Base-by-base conservation (phyloP, 2,888 invertebrate genomes). In the Eupithecia pulchellata region DNA sequence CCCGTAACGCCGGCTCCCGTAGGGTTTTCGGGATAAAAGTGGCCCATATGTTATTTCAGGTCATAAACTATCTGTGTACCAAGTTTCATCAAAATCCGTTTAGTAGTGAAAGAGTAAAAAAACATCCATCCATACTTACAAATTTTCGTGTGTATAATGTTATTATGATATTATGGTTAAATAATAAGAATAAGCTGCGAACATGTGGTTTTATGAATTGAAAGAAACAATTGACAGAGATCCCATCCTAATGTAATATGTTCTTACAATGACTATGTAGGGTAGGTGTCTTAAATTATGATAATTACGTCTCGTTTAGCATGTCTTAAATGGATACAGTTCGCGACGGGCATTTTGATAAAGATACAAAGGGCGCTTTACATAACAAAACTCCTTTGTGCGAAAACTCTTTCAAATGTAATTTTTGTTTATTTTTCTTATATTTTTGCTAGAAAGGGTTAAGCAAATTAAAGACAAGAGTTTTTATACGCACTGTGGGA, bases 391-490 rank as follows among this genome's bases (percentile, higher is more conserved):
- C 64, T 39, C 63, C 57, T 68, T 68, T 68, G 68, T 72, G 58
- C 57, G 9, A 68, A 72, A 66, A 55, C 69, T 67, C 66, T 67
- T 68, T n/a, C 36, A 55, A 75, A 70, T 71, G 64, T 74, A 68
- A 72, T 73, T 73, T 57, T 65, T 73, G 71, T 69, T 39, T 66
- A 65, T 72, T 69, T 69, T 36, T 60, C 52, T 65, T 64, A 68
- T 69, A 71, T 72, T 60, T 73, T 73, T 73, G 69, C 30, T 69
- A 70, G 72, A 75, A 76, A 73, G 74, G 77, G 73, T 77, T 75
- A 73, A 73, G 65, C 75, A 74, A 76, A 76, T 77, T 72, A 75
- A 74, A 75, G 68, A 77, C 73, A 71, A 74, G 71, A 74, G 73
- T 67, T 75, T 75, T 78, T 76, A 76, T 78, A 72, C 69, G 64